phyloP scores from a whole-genome alignment of 2,888 invertebrate species.

The Cyrtodaria siliqua region DNA sequence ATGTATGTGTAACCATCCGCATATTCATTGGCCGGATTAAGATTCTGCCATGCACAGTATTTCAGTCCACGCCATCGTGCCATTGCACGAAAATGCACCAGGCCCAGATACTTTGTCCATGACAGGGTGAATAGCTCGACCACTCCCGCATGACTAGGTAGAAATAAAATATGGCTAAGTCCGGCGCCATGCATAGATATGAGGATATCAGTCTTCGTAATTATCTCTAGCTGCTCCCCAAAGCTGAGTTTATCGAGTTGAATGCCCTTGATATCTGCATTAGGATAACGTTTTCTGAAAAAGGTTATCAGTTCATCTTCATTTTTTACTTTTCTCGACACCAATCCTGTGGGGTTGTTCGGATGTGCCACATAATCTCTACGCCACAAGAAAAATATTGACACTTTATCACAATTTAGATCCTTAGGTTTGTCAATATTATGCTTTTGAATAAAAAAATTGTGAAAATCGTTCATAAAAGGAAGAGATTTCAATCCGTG shows the following conservation, averaged over 20 bases:
- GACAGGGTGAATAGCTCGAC: slow-evolving; percentile 83
- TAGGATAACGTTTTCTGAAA: slow-evolving; percentile 67
- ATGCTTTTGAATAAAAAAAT: slow-evolving; percentile 80
- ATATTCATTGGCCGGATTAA: slow-evolving; percentile 72
- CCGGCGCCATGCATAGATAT: slow-evolving; percentile 86
- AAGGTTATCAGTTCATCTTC: slow-evolving; percentile 80
- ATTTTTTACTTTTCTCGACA: slow-evolving; percentile 83
- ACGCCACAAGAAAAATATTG: slow-evolving; percentile 82
- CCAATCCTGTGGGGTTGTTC: slow-evolving; percentile 80
- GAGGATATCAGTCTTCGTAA: slow-evolving; percentile 81
- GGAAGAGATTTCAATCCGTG: slow-evolving; percentile 74
- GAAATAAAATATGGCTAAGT: slow-evolving; percentile 82
- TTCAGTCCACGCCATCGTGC: slow-evolving; percentile 81
- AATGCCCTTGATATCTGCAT: slow-evolving; percentile 71
- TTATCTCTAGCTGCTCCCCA: slow-evolving; percentile 77
- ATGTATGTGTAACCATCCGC: slow-evolving; percentile 70
- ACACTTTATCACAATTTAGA: slow-evolving; percentile 77
- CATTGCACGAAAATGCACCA: slow-evolving; percentile 80
- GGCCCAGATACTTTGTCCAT: slow-evolving; percentile 59
- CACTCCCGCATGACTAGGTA: slow-evolving; percentile 81
- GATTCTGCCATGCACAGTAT: slow-evolving; percentile 83
- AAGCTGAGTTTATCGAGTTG: slow-evolving; percentile 82
- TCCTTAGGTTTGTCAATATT: slow-evolving; percentile 33
- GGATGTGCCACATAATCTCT: slow-evolving; percentile 84
- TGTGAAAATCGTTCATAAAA: slow-evolving; percentile 78